These are phyloP conservation scores for Rhogogaster chlorosoma DNA, from an alignment of 2,888 invertebrate species.

Conservation along the genomic window DNA sequence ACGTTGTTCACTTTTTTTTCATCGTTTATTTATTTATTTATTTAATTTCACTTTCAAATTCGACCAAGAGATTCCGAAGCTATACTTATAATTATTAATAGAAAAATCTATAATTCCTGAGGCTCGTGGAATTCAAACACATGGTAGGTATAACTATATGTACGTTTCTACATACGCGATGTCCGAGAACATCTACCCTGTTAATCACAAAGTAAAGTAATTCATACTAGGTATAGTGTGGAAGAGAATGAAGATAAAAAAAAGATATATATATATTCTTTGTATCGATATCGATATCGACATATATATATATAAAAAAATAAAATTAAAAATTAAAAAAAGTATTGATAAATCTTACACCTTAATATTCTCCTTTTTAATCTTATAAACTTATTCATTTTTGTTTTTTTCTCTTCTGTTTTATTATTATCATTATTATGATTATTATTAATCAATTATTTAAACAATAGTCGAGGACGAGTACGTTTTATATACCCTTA, in stretches of 20 bases:
- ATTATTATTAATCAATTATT: neutral
- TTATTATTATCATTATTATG: neutral
- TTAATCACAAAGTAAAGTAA: neutral
- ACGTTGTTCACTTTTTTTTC: neutral
- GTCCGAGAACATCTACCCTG: neutral
- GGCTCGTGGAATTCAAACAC: neutral
- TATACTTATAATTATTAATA: neutral
- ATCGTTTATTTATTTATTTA: neutral
- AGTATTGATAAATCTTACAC: too few species aligned
- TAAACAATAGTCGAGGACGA: neutral
- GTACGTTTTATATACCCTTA: neutral
- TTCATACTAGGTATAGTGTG: neutral
- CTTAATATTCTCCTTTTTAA: neutral
- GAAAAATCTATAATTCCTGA: neutral
- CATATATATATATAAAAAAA: too few species aligned
- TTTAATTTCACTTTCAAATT: neutral
- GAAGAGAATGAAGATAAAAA: neutral
- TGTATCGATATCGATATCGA: too few species aligned
- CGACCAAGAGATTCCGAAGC: neutral
- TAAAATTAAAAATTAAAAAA: too few species aligned
- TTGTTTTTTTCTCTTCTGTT: neutral
- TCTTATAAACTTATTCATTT: neutral
- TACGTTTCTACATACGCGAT: neutral
- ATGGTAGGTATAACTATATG: neutral
- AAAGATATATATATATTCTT: neutral